A percentile compares a stretch with the other conserved stretches of the same genome.
Conservation (phyloP, 2,888 invertebrate species). For the Drosophila sordidula region DNA sequence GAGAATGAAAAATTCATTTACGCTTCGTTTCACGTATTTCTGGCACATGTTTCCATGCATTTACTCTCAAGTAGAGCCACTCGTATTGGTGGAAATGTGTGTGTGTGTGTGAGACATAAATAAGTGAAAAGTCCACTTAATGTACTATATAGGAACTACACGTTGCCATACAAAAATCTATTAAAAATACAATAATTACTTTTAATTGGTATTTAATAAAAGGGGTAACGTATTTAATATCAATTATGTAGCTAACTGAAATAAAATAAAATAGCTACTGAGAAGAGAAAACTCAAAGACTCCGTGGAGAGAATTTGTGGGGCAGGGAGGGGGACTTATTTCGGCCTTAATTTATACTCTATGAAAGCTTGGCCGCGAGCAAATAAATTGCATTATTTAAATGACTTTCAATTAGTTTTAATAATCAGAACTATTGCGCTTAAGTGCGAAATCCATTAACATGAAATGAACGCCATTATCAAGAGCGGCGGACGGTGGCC, state of each 20-base stretch:
- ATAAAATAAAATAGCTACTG: background rate
- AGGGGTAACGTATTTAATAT: no score
- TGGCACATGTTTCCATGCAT: constrained; percentile 67
- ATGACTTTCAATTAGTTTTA: constrained; percentile 76
- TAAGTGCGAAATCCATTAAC: constrained; percentile 74
- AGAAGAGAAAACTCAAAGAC: background rate
- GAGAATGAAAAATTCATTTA: constrained; percentile 81
- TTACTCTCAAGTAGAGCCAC: constrained; percentile 33
- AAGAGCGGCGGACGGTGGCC: constrained; percentile 28
- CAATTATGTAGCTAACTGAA: no score
- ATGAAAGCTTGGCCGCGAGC: constrained; percentile 33
- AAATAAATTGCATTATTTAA: constrained; percentile 68
- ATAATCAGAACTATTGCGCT: constrained; percentile 72
- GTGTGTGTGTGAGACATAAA: background rate
- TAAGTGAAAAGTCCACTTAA: background rate
- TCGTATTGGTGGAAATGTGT: constrained; percentile 1
- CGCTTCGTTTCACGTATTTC: constrained; percentile 76
- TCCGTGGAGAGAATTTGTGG: no score
- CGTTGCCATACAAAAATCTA: no score
- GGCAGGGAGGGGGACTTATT: background rate
- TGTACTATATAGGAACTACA: no score
- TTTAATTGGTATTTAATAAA: no score
- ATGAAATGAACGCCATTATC: constrained; percentile 65
- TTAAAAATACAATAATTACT: no score
- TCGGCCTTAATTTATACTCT: constrained; percentile 16